Evolutionary conservation across 2,888 invertebrate species (phyloP).

Genomic region (Craniophora ligustri): DNA sequence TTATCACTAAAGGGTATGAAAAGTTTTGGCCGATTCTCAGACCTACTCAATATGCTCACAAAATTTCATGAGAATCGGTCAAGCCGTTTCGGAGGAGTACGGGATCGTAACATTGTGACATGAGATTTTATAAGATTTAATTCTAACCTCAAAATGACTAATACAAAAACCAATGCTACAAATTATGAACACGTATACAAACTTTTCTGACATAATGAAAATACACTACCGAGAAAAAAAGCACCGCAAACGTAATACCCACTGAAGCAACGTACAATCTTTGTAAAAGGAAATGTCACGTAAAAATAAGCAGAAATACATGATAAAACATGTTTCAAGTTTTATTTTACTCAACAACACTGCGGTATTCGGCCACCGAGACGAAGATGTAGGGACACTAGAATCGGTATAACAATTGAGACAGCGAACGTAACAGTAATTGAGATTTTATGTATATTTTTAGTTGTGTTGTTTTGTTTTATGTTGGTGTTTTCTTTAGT

Average conservation of each 20-base stretch:
- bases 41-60: too few species aligned
- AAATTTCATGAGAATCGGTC: too few species aligned
- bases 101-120: too few species aligned
- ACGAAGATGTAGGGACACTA: background rate
- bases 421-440: too few species aligned
- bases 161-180: background rate
- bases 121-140: background rate
- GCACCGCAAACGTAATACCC: conserved; percentile 43
- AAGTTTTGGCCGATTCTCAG: too few species aligned
- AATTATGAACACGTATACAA: conserved; percentile 20
- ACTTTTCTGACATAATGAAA: conserved; percentile 19
- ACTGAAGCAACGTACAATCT: conserved; percentile 24
- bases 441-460: too few species aligned
- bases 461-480: background rate
- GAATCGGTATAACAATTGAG: background rate
- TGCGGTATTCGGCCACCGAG: conserved; percentile 1
- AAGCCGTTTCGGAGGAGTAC: too few species aligned
- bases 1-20: too few species aligned
- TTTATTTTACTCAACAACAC: conserved; percentile 19
- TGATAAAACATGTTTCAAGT: conserved; percentile 22
- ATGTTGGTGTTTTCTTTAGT: too few species aligned
- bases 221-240: conserved; percentile 18
- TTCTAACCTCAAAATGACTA: background rate
- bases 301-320: conserved; percentile 28
- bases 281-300: conserved; percentile 36